Base-by-base conservation (phyloP, 2,888 invertebrate genomes). In the Oscheius sp. region DNA sequence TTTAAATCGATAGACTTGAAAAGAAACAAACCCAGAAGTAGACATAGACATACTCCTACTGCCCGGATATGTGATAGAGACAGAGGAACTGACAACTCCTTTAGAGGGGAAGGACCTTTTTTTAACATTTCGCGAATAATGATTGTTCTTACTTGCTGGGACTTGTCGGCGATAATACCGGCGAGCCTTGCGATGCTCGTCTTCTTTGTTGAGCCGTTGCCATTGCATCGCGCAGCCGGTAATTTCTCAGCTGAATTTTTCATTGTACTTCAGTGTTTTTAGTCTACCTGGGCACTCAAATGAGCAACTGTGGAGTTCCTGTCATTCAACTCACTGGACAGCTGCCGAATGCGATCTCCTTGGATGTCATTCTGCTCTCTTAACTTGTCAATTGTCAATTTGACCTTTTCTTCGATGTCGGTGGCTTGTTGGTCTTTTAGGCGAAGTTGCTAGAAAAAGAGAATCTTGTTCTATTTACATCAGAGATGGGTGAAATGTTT, bases 171-270 rank as follows among this genome's bases (percentile, higher is more conserved):
- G 73, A 70, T 22, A 76, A 45, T 0, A 72, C 69, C 4, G 76
- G 72, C 2, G 72, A 57, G 20, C 57, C 56, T 32, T 73, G 73
- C 28, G 78, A 75, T 2, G 74, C 78, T n/a, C 77, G 67, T 26
- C 80, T 75, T 1, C 81, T 65, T 49, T 81, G 80, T 49, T 77
- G 75, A 0, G 81, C 80, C 8, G 77, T 74, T 1, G 81, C 81
- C 80, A 81, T 81, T 6, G 81, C 81, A 72, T 81, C 81, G 2
- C 80, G 72, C 8, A 81, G 78, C 26, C 74, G 75, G 41, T 76
- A 75, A 49, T 70, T 67, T n/a, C 81, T 73, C 3, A 81, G 70
- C 65, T 75, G 56, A 70, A 74, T 22, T n/a, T 12, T 9, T 20
- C 6, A 20, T 17, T 6, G 17, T 36, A 5, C 20, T 14, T 12